A percentile compares a stretch with the other conserved stretches of the same genome.
Evolutionary conservation across 2,888 invertebrate species (phyloP).

Genomic region (Dorcus parallelipipedus): DNA sequence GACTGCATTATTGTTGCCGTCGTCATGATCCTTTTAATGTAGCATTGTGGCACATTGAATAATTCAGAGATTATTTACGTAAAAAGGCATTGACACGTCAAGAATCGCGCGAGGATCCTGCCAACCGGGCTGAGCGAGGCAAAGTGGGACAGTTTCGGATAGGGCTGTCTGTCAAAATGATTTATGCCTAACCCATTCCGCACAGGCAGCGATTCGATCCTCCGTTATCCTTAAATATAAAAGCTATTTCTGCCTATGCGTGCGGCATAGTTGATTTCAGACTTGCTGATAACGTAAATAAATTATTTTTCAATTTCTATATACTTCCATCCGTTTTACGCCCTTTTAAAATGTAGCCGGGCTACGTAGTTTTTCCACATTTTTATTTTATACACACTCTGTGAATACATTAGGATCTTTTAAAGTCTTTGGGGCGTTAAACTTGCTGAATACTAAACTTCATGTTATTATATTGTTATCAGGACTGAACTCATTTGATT

Average conservation of each 20-base stretch:
- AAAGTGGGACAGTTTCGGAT: conserved; percentile 41
- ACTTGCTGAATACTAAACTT: too few species aligned
- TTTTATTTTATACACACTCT: too few species aligned
- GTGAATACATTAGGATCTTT: too few species aligned
- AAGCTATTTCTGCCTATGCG: conserved; percentile 22
- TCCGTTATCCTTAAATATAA: conserved; percentile 30
- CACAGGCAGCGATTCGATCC: conserved; percentile 24
- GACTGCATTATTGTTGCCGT: conserved; percentile 15
- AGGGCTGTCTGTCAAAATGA: conserved; percentile 47
- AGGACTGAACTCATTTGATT: too few species aligned
- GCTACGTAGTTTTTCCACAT: too few species aligned
- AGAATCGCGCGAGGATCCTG: conserved; percentile 14
- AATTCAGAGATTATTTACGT: conserved; percentile 42
- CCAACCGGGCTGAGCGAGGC: conserved; percentile 29
- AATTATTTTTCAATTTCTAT: conserved; percentile 18
- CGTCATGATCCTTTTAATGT: conserved; percentile 26
- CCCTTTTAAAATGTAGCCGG: too few species aligned
- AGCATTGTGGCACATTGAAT: conserved; percentile 37
- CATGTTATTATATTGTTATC: too few species aligned
- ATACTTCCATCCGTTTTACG: conserved; percentile 1
- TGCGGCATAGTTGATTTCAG: conserved; percentile 17
- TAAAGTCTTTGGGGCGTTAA: too few species aligned
- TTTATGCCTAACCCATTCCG: conserved; percentile 46
- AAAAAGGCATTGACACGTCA: conserved; percentile 31
- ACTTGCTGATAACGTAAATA: conserved; percentile 17